Base-by-base conservation (phyloP, 2,113 vertebrate genomes). In the Ammodytes marinus region DNA sequence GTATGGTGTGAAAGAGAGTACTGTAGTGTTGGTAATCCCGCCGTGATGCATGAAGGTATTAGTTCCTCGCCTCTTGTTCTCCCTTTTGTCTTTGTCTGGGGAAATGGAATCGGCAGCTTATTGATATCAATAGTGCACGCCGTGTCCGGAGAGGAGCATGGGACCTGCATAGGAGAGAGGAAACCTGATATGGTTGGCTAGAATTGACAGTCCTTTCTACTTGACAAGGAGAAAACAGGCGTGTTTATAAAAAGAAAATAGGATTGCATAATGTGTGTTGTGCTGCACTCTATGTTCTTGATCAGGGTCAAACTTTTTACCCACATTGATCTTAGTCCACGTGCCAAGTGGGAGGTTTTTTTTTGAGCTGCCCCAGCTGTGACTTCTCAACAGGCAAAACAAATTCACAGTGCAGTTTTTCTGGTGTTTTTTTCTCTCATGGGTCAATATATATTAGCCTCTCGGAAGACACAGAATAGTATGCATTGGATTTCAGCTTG, bases 121-220 rank as follows among this genome's bases (percentile, higher is more conserved):
- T 94, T 96, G 96, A 95, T 96, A 96, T 97, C 96, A 96, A 96
- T 96, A 97, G 96, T 91, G 87, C 94, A 93, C 93, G 94, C 95
- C 94, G 94, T 94, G 95, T 90, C 94, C 91, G 88, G 80, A 74
- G 69, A 70, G 69, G 80, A 87, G 94, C 91, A 27, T 91, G 87
- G 92, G 89, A 84, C 92, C 90, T 86, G 87, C 27, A 27, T 27
- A 27, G 83, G 93, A 90, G 85, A 91, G 91, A 61, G 95, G 95
- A 95, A 97, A 96, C 93, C 84, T 88, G 95, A 96, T 96, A 92
- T 89, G 87, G 87, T 85, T 68, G 89, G 84, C 91, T 37, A 74
- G 75, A 91, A 92, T 94, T 88, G 92, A 95, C 94, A 95, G 95
- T 91, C 92, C 91, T 93, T 27, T 80, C 84, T 92, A 91, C 92